A percentile compares a stretch with the other conserved stretches of the same genome.
Evolutionary conservation across 2,797 vertebrate genomes (phyloP).

Genomic region (Periparus ater): DNA sequence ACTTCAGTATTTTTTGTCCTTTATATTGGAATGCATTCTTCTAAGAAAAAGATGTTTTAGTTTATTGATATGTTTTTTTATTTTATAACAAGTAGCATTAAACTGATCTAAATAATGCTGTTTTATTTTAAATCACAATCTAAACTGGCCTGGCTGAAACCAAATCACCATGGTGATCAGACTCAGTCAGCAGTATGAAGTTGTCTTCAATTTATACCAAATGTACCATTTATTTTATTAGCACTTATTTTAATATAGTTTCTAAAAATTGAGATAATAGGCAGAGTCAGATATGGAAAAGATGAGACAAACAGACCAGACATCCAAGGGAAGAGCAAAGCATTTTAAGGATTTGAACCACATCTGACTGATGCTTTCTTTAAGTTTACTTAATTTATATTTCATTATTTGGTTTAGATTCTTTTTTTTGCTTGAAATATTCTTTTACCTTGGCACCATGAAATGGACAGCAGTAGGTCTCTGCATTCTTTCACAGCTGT

Average conservation of each 20-base stretch:
- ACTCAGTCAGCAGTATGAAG: not conserved
- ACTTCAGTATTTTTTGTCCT: not conserved
- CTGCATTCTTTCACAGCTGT: not conserved
- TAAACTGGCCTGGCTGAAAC: slow-evolving; percentile 16
- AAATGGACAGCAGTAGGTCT: not conserved
- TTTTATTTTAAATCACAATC: not conserved
- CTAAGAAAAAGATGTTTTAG: not conserved
- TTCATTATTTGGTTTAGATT: not conserved
- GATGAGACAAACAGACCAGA: not conserved
- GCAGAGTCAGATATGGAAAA: not conserved
- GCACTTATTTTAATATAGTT: not conserved
- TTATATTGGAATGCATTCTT: not conserved
- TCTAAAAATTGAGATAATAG: slow-evolving; percentile 5
- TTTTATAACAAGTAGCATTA: not conserved
- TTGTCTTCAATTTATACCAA: not conserved
- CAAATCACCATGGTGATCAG: slow-evolving; percentile 4
- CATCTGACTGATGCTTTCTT: not conserved
- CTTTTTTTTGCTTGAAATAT: not conserved
- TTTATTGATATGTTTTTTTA: not conserved
- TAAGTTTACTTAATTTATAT: not conserved
- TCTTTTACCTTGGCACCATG: not conserved
- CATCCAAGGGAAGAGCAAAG: not conserved
- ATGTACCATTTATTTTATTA: not conserved
- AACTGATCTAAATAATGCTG: not conserved
- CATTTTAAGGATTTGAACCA: not conserved